Conservation (phyloP, 2,888 invertebrate genomes). For the Eristalis intricaria region DNA sequence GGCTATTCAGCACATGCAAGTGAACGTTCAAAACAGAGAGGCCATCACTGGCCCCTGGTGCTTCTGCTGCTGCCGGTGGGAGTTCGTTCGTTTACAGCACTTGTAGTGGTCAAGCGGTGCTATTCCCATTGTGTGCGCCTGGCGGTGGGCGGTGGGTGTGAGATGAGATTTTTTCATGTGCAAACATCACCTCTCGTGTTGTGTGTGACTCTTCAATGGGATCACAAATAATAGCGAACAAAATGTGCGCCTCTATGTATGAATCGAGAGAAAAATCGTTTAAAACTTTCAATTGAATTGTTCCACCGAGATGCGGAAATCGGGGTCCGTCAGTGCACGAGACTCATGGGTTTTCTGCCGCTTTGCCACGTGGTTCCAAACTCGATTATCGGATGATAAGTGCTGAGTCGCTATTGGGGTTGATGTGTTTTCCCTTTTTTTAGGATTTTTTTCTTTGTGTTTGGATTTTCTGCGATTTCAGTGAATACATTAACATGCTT, state of each 20-base stretch:
- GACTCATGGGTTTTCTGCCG: background rate
- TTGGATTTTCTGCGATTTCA: background rate
- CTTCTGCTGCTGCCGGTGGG: background rate
- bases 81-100: constrained; percentile 1
- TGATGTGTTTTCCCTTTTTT: background rate
- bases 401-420: background rate
- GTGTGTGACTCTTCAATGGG: constrained; percentile 53
- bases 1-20: background rate
- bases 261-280: constrained; percentile 35
- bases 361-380: background rate
- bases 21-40: constrained; percentile 5
- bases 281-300: constrained; percentile 51
- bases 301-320: constrained; percentile 19
- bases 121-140: constrained; percentile 2
- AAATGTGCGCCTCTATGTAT: background rate
- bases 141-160: background rate
- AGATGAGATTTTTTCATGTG: background rate
- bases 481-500: background rate
- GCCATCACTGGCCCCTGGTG: constrained; percentile 36
- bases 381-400: background rate
- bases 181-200: constrained; percentile 11
- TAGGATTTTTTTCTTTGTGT: background rate
- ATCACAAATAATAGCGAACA: constrained; percentile 52
- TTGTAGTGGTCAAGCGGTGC: constrained; percentile 46
- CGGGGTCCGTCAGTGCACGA: background rate